Evolutionary conservation across 2,888 invertebrate genomes (phyloP).

Genomic region (Calameuta idolon): DNA sequence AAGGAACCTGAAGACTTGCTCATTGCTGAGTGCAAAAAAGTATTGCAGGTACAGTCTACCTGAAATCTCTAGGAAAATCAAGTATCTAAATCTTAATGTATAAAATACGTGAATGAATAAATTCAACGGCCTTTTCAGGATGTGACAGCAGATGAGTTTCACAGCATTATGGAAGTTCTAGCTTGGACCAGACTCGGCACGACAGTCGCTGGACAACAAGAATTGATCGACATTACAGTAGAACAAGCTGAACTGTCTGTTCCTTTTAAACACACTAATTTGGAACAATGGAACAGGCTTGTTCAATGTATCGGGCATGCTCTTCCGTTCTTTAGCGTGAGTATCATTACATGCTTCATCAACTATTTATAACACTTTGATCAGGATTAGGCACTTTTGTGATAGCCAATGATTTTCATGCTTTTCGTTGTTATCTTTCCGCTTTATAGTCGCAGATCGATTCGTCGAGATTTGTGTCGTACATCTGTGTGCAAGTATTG

Average conservation of each 20-base stretch:
- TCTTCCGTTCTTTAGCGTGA: conserved; percentile 89
- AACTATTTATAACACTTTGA: neutral
- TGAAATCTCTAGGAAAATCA: conserved; percentile 1
- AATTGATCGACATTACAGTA: conserved; percentile 86
- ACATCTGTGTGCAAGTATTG: conserved; percentile 87
- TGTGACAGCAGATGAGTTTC: conserved; percentile 92
- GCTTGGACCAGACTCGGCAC: conserved; percentile 84
- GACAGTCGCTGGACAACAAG: conserved; percentile 86
- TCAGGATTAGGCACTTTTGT: neutral
- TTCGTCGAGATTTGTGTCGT: conserved; percentile 85
- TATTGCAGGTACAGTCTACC: conserved; percentile 75
- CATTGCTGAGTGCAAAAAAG: conserved; percentile 86
- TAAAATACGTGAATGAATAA: conserved; percentile 2
- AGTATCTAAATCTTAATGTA: conserved; percentile 10
- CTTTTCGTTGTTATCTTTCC: neutral
- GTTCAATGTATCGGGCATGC: conserved; percentile 89
- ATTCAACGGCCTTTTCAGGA: conserved; percentile 71
- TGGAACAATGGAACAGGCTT: conserved; percentile 75
- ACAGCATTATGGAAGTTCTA: conserved; percentile 87
- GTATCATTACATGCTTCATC: conserved; percentile 55
- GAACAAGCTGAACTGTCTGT: conserved; percentile 88
- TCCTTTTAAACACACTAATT: conserved; percentile 78
- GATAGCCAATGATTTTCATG: neutral
- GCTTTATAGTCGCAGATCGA: conserved; percentile 81
- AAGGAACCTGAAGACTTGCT: conserved; percentile 89